Percentiles rank a stretch among this genome's conserved stretches.
Conservation (phyloP, 2,113 vertebrate species). For the Semnornis frantzii region DNA sequence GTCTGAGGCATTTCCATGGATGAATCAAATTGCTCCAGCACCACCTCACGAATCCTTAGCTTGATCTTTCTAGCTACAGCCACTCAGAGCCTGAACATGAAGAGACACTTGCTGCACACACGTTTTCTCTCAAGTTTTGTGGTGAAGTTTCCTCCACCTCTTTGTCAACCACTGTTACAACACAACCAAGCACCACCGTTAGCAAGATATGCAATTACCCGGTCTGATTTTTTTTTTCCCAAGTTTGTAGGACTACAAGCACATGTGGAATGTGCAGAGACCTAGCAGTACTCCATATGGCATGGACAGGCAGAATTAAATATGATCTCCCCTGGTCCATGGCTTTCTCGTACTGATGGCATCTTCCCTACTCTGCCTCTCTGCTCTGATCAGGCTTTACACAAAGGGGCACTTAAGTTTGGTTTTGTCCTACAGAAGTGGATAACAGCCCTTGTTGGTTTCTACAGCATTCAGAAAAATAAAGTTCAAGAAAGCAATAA, state of each 20-base stretch:
- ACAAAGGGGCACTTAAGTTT: neutral
- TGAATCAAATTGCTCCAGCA: neutral
- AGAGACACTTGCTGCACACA: neutral
- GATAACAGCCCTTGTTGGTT: neutral
- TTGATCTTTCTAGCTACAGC: neutral
- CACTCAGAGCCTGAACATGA: neutral
- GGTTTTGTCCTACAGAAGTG: neutral
- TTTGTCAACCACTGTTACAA: conserved; percentile 64
- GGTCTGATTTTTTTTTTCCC: conserved; percentile 7
- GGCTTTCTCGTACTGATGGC: neutral
- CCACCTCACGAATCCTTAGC: neutral
- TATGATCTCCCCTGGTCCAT: neutral
- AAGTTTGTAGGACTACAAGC: neutral
- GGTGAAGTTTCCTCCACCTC: conserved; percentile 25
- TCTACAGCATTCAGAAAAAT: neutral
- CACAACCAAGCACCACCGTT: neutral
- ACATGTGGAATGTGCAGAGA: neutral
- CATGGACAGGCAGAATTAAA: neutral
- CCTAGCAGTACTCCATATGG: neutral
- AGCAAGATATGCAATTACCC: conserved; percentile 21
- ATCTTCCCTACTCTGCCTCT: neutral
- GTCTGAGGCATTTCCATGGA: neutral
- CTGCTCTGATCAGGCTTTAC: neutral
- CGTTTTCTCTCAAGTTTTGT: neutral
- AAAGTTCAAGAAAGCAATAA: neutral